These are phyloP conservation scores for Pantala flavescens DNA, from an alignment of 1,140 invertebrate genomes.

Conservation along the genomic window DNA sequence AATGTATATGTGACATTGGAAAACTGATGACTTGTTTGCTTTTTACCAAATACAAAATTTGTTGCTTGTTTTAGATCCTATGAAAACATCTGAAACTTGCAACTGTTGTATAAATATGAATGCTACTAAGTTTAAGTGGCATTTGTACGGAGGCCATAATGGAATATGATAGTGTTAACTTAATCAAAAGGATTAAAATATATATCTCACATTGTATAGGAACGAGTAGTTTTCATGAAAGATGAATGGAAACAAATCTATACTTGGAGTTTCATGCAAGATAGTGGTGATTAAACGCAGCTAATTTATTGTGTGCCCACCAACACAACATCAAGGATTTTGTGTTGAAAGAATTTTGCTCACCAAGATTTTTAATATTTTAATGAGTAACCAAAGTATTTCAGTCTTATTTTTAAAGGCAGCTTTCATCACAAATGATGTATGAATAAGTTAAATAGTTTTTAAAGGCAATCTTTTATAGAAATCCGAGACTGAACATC, in stretches of 20 bases:
- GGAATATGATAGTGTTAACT: constrained; percentile 1
- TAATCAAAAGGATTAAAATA: constrained; percentile 1
- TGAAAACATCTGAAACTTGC: not conserved
- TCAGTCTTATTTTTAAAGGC: not conserved
- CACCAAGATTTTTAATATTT: not conserved
- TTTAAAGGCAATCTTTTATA: not conserved
- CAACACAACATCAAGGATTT: not conserved
- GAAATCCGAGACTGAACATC: constrained; percentile 9
- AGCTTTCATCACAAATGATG: too few species aligned
- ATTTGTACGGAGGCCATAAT: not conserved
- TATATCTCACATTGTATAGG: constrained; percentile 10
- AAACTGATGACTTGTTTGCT: not conserved
- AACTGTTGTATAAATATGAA: not conserved
- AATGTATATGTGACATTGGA: not conserved
- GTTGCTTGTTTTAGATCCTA: not conserved
- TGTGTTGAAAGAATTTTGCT: not conserved
- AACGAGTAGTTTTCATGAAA: not conserved
- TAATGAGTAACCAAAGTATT: not conserved
- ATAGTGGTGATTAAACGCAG: not conserved
- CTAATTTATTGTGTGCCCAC: not conserved
- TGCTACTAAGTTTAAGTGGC: not conserved
- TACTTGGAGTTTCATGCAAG: not conserved
- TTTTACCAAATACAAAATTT: not conserved
- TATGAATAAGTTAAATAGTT: not conserved
- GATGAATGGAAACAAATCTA: too few species aligned